These are phyloP conservation scores for Thymallus thymallus DNA, from an alignment of 2,113 vertebrate species.

Conservation along the genomic window DNA sequence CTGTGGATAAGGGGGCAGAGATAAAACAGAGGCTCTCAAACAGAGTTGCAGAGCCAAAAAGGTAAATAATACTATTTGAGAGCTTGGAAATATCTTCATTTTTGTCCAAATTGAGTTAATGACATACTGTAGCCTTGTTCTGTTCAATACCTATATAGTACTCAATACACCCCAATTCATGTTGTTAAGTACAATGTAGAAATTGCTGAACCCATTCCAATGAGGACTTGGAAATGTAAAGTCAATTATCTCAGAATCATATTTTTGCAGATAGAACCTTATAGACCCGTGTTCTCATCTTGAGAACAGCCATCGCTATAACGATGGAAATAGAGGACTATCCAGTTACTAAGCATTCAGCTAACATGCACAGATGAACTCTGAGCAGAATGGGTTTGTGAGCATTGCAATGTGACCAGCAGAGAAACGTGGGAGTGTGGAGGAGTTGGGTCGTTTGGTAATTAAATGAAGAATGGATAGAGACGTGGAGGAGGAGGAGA, in stretches of 20 bases:
- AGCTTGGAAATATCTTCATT: no score
- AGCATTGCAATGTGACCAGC: conserved; percentile 25
- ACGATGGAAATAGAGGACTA: not conserved
- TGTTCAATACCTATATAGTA: no score
- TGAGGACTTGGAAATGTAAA: not conserved
- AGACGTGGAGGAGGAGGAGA: conserved; percentile 54
- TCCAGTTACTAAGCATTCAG: conserved; percentile 19
- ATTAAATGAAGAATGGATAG: conserved; percentile 68
- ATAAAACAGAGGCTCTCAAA: conserved; percentile 29
- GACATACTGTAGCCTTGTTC: no score
- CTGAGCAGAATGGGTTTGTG: not conserved
- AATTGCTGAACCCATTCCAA: conserved; percentile 15
- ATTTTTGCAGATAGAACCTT: no score
- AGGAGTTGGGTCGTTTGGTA: conserved; percentile 38
- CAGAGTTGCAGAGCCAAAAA: conserved; percentile 27
- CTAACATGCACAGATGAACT: not conserved
- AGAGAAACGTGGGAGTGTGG: conserved; percentile 36
- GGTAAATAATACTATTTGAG: conserved; percentile 37
- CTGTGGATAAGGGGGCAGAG: not conserved
- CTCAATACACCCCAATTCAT: no score
- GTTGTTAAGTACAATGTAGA: conserved; percentile 35
- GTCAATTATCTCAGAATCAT: no score
- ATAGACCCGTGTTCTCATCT: not conserved
- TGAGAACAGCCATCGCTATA: conserved; percentile 14
- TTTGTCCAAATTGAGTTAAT: no score